Percentiles rank a stretch among this genome's conserved stretches.
Evolutionary conservation across 2,113 vertebrate genomes (phyloP).

Genomic region (Corythoichthys haematopterus): DNA sequence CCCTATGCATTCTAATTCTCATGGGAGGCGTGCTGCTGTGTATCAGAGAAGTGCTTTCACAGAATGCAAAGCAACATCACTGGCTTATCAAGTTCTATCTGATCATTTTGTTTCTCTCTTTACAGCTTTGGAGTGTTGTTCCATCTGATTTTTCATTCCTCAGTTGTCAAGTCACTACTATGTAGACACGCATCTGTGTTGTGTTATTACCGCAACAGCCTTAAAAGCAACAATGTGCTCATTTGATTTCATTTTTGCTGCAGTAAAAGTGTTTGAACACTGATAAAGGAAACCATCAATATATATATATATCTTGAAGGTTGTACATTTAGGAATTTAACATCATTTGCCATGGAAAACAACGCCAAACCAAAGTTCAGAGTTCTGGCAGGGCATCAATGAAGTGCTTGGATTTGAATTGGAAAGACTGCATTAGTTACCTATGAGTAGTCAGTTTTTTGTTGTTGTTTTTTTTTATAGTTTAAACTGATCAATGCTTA

Average conservation of each 20-base stretch:
- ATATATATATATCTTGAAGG: not conserved
- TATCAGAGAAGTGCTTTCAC: not conserved
- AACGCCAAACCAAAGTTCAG: not conserved
- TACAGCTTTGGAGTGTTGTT: not conserved
- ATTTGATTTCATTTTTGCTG: not conserved
- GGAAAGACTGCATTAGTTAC: not conserved
- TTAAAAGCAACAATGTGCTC: not conserved
- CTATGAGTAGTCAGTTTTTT: not conserved
- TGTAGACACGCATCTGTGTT: constrained; percentile 18
- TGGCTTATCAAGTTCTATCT: not conserved
- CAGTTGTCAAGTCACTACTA: constrained; percentile 19
- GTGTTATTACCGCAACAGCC: not conserved
- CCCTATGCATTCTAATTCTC: not conserved
- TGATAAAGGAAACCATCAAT: not conserved
- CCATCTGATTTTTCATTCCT: constrained; percentile 17
- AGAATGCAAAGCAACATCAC: constrained; percentile 8
- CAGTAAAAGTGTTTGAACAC: not conserved
- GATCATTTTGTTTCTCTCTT: not conserved
- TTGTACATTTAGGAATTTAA: not conserved
- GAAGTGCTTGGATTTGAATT: not conserved
- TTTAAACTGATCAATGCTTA: not conserved
- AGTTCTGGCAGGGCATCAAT: not conserved
- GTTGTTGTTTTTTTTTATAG: not conserved
- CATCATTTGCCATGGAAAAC: not conserved
- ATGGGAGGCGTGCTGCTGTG: not conserved